Conservation (phyloP, 2,888 invertebrate genomes). For the Epirrita christyi region DNA sequence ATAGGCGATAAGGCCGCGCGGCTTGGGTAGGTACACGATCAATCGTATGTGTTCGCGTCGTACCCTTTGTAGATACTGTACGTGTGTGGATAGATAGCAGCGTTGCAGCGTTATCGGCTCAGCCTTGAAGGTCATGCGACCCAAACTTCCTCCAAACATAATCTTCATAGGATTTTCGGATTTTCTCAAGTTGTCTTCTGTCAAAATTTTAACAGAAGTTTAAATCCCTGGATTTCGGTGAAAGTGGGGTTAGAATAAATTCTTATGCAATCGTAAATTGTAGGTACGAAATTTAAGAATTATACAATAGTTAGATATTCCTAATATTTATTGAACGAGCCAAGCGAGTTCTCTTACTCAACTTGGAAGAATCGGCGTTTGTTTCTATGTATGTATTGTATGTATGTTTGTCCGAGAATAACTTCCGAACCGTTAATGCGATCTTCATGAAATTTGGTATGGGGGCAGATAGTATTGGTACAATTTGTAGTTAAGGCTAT, state of each 20-base stretch:
- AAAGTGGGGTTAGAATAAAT: slow-evolving; percentile 2
- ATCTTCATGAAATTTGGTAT: too few relatives aligned
- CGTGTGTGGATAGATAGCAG: slow-evolving; percentile 56
- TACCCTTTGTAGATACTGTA: slow-evolving; percentile 18
- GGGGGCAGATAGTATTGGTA: too few relatives aligned
- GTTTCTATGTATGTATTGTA: too few relatives aligned
- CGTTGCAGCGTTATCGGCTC: slow-evolving; percentile 70
- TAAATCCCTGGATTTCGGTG: slow-evolving; percentile 38
- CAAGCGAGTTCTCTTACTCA: too few relatives aligned
- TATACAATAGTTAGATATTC: too few relatives aligned
- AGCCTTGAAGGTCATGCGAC: slow-evolving; percentile 64
- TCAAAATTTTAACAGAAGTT: slow-evolving; percentile 45
- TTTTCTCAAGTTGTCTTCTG: slow-evolving; percentile 50
- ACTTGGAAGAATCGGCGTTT: too few relatives aligned
- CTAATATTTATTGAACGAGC: too few relatives aligned
- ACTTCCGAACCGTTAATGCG: too few relatives aligned
- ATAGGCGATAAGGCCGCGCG: slow-evolving; percentile 63
- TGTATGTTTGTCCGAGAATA: too few relatives aligned
- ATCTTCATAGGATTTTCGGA: slow-evolving; percentile 58
- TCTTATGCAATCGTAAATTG: too few relatives aligned
- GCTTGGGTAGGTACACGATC: slow-evolving; percentile 64
- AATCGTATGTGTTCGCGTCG: slow-evolving; percentile 52
- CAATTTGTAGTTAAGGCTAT: too few relatives aligned
- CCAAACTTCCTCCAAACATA: slow-evolving; percentile 55
- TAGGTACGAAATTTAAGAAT: too few relatives aligned